A percentile compares a stretch with the other conserved stretches of the same genome.
phyloP scores from a whole-genome alignment of 2,797 vertebrate genomes.

The Diglossa cyanea region DNA sequence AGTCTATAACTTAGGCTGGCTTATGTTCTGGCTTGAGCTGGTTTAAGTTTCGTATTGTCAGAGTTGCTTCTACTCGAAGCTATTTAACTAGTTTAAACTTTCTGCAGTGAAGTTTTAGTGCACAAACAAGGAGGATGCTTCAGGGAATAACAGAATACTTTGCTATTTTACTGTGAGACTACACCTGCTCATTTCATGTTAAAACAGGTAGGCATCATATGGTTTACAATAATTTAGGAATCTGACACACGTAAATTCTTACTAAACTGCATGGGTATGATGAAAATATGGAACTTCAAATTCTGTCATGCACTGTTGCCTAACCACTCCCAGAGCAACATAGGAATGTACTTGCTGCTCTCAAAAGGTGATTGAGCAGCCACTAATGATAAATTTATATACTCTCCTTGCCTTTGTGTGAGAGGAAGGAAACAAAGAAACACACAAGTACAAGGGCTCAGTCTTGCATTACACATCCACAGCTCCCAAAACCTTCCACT shows the following conservation, averaged over 20 bases:
- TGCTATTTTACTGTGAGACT: background rate
- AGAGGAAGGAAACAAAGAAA: background rate
- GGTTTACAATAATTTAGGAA: background rate
- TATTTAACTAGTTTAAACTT: background rate
- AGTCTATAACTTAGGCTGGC: background rate
- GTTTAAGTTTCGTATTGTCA: background rate
- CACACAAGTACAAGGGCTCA: background rate
- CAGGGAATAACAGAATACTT: background rate
- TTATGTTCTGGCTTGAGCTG: background rate
- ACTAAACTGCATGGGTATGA: background rate
- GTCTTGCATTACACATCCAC: background rate
- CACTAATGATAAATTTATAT: background rate
- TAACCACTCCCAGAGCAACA: background rate
- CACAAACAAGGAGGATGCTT: background rate
- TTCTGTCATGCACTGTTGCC: background rate
- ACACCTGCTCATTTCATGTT: background rate
- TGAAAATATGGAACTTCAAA: background rate
- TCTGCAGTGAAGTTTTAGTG: background rate
- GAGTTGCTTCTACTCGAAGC: background rate
- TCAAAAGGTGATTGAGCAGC: background rate
- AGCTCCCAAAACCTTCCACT: background rate
- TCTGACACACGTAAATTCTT: background rate
- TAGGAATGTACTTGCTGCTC: background rate
- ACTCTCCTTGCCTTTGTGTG: background rate
- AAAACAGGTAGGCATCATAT: background rate